Evolutionary conservation across 1,140 invertebrate species (phyloP), one percentile per base, ranked within the genome.

Genomic region (Bombus balteatus): DNA sequence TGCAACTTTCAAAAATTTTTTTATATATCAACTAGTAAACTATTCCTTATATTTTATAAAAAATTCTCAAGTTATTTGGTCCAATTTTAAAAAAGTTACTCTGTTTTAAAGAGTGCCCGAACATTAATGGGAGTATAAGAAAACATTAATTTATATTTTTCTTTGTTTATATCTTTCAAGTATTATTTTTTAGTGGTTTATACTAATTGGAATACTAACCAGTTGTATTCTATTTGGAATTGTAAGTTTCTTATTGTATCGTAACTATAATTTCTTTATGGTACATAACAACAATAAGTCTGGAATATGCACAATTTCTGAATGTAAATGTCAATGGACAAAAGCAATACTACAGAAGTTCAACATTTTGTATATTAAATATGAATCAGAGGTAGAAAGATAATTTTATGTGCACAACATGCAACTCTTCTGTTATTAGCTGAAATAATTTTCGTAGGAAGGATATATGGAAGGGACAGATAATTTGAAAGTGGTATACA

Each of bases 401-500:
- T 90, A 76, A 72, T 83, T 39, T 80, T 79, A 53, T 43, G 37
- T 37, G 6, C 41, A 9, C 0, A 13, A 6, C 47, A 25, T 3
- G 15, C 25, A 41, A 59, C 0, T 32, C 10, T 39, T 39, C 39
- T 10, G 70, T 13, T 47, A 59, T 37, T 66, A 41, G 39, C 72
- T 79, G 34, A 43, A 32, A 71, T 25, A 12, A 68, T 83, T 83
- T 6, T 86, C 83, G 28, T 65, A 95, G 95, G 92, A 94, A 5
- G 91, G 87, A 10, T 79, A 83, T 68, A 91, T 91, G 62, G 88
- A 92, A 15, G 81, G 92, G 22, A 88, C 87, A 8, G 96, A 96
- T 82, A 87, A 94, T 37, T 96, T 96, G 93, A 96, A 97, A 92
- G 95, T 97, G 5, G 95, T 95, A 41, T 95, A 95, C 41, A 92